phyloP scores from a whole-genome alignment of 2,797 vertebrate species.

The Pangasius krempfi region DNA sequence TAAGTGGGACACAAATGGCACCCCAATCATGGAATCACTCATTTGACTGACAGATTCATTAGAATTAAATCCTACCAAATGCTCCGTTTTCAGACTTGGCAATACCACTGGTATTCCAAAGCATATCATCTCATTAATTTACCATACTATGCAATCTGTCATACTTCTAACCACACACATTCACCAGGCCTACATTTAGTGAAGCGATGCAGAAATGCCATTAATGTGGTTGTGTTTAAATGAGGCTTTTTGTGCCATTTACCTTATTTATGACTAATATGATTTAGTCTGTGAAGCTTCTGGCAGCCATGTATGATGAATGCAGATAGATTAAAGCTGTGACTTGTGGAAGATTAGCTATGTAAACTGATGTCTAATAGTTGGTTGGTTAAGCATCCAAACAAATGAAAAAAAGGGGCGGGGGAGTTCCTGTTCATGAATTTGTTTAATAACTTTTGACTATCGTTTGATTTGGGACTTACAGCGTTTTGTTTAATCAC shows the following conservation, averaged over 20 bases:
- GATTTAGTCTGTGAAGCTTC: background rate
- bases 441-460: conserved; percentile 3
- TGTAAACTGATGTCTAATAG: conserved; percentile 58
- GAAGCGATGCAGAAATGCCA: background rate
- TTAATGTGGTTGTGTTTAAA: conserved; percentile 33
- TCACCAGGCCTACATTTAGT: background rate
- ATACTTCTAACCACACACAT: background rate
- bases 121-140: background rate
- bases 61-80: background rate
- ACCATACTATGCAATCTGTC: too few species aligned
- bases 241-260: conserved; percentile 69
- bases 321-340: conserved; percentile 48
- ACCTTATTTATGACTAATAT: conserved; percentile 67
- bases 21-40: background rate
- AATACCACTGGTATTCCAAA: background rate
- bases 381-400: conserved; percentile 6
- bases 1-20: background rate
- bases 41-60: background rate
- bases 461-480: background rate
- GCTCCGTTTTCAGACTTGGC: too few species aligned
- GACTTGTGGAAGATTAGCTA: conserved; percentile 68
- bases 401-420: background rate
- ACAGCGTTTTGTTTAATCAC: background rate
- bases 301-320: background rate
- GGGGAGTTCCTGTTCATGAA: background rate